Evolutionary conservation across 2,888 invertebrate genomes (phyloP).

Genomic region (Seira ritae): DNA sequence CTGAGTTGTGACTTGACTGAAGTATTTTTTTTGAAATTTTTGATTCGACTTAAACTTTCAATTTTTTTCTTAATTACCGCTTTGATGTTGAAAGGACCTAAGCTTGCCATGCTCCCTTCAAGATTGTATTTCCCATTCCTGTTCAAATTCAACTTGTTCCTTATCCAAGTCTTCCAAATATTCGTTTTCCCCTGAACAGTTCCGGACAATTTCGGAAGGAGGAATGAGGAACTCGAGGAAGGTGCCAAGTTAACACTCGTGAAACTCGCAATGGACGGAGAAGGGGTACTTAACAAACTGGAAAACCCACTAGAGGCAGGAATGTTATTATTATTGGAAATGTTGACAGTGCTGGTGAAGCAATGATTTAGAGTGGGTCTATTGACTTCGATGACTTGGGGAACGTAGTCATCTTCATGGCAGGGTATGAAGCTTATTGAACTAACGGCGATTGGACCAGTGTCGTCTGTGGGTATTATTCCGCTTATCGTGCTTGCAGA

Average conservation of each 20-base stretch:
- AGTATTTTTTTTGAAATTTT: neutral
- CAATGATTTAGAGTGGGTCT: conserved; percentile 29
- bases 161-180: conserved; percentile 72
- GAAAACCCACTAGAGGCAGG: conserved; percentile 14
- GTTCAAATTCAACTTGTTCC: conserved; percentile 71
- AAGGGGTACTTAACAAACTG: conserved; percentile 39
- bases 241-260: conserved; percentile 23
- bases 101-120: conserved; percentile 65
- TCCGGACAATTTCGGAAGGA: conserved; percentile 37
- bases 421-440: conserved; percentile 45
- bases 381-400: conserved; percentile 50
- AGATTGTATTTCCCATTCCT: conserved; percentile 72
- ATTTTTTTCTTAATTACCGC: conserved; percentile 63
- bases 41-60: neutral
- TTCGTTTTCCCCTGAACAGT: conserved; percentile 68
- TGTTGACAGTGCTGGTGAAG: conserved; percentile 46
- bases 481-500: conserved; percentile 28
- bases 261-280: conserved; percentile 41
- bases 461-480: conserved; percentile 42
- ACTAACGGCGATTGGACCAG: conserved; percentile 31
- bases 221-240: conserved; percentile 6
- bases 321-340: conserved; percentile 29
- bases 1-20: too few species aligned
- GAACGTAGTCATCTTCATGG: conserved; percentile 49
- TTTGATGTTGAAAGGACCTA: conserved; percentile 71